phyloP scores from a whole-genome alignment of 2,888 invertebrate genomes.

The Amiota minor region DNA sequence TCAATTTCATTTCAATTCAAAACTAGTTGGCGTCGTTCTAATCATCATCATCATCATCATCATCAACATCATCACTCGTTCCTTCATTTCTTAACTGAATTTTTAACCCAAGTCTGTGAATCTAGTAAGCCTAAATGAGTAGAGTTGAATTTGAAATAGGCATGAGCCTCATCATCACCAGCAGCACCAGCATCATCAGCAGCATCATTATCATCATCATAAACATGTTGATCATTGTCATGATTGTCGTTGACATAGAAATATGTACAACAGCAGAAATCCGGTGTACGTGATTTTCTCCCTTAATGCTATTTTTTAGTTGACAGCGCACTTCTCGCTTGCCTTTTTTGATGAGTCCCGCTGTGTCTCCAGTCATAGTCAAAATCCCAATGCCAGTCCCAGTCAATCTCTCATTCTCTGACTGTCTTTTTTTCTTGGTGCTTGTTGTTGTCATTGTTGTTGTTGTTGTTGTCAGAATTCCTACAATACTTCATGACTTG shows the following conservation, averaged over 20 bases:
- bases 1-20: constrained; percentile 69
- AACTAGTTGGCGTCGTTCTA: constrained; percentile 49
- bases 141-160: no score
- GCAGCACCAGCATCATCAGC: constrained; percentile 41
- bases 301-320: constrained; percentile 62
- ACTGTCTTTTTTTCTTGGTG: background rate
- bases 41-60: constrained; percentile 47
- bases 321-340: constrained; percentile 61
- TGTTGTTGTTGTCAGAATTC: background rate
- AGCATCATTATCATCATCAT: constrained; percentile 44
- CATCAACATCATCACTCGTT: constrained; percentile 13
- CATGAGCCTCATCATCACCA: constrained; percentile 25
- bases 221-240: constrained; percentile 48
- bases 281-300: constrained; percentile 70
- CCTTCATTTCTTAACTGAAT: background rate
- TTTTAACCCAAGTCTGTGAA: no score
- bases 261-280: constrained; percentile 57
- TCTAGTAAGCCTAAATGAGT: no score
- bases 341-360: background rate
- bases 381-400: background rate
- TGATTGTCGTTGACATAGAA: constrained; percentile 52
- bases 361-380: background rate
- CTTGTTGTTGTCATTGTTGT: background rate
- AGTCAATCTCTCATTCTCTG: background rate
- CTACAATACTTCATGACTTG: background rate